Percentiles rank a stretch among this genome's conserved stretches.
Evolutionary conservation across 2,113 vertebrate genomes (phyloP).

Genomic region (Aspidoscelis tigris): DNA sequence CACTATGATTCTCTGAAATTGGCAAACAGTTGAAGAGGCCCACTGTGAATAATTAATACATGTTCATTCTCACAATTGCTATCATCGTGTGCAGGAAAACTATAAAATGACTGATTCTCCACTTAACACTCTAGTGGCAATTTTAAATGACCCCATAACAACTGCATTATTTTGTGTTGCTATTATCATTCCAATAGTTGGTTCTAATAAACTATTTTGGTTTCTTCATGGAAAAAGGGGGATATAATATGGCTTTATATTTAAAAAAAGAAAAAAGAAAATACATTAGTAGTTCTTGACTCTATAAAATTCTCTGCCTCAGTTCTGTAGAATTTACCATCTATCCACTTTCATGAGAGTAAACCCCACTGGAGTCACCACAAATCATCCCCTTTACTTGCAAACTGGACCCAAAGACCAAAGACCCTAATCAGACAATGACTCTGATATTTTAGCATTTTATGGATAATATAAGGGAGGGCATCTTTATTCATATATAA

Average conservation of each 20-base stretch:
- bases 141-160: not conserved
- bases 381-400: too few species aligned
- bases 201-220: conserved; percentile 1
- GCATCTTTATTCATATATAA: too few species aligned
- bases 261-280: not conserved
- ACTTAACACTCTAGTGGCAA: not conserved
- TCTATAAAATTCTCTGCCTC: too few species aligned
- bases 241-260: not conserved
- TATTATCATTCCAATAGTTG: not conserved
- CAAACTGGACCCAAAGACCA: too few species aligned
- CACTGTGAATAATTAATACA: not conserved
- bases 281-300: too few species aligned
- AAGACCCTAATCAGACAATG: too few species aligned
- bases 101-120: conserved; percentile 14
- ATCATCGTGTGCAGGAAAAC: not conserved
- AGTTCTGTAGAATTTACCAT: too few species aligned
- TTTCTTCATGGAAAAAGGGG: conserved; percentile 11
- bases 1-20: not conserved
- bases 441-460: too few species aligned
- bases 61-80: not conserved
- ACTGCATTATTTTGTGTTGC: not conserved
- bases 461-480: too few species aligned
- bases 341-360: too few species aligned
- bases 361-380: too few species aligned
- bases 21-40: not conserved